Percentiles rank a stretch among this genome's conserved stretches.
Evolutionary conservation across 2,888 invertebrate genomes (phyloP).

Genomic region (Geotrupes spiniger): DNA sequence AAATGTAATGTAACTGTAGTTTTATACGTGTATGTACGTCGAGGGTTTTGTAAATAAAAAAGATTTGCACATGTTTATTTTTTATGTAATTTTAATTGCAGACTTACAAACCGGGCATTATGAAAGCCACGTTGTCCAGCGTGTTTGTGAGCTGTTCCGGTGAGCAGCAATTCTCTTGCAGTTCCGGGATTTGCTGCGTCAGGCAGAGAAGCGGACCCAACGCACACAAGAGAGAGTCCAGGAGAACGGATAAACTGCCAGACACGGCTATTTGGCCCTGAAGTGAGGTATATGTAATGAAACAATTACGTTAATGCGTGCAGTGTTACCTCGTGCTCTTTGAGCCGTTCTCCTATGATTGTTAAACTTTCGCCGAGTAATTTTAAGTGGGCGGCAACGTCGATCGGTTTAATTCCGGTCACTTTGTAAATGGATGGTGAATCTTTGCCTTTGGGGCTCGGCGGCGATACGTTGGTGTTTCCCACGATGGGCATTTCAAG

Average conservation of each 20-base stretch:
- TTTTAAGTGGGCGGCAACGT: constrained; percentile 90
- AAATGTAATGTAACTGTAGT: constrained; percentile 1
- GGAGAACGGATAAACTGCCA: constrained; percentile 86
- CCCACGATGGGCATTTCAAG: constrained; percentile 45
- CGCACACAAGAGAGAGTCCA: constrained; percentile 90
- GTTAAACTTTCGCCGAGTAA: constrained; percentile 89
- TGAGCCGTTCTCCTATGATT: constrained; percentile 88
- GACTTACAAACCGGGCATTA: constrained; percentile 77
- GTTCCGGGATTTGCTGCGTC: constrained; percentile 76
- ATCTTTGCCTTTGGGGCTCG: constrained; percentile 46
- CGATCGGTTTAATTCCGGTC: constrained; percentile 76
- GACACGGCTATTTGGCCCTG: constrained; percentile 94
- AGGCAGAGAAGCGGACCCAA: constrained; percentile 85
- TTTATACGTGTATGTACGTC: background rate
- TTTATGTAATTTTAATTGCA: constrained; percentile 3
- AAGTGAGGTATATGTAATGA: constrained; percentile 35
- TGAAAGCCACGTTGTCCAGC: constrained; percentile 91
- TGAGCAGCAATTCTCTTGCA: constrained; percentile 63
- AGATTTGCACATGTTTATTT: background rate
- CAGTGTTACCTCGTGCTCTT: constrained; percentile 93
- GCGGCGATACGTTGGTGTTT: constrained; percentile 42
- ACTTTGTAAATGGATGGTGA: constrained; percentile 55
- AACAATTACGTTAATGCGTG: no score
- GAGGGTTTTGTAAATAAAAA: constrained; percentile 5
- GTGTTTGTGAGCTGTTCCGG: constrained; percentile 57